phyloP scores from a whole-genome alignment of 2,888 invertebrate genomes.

The Scaptomyza tumidula region DNA sequence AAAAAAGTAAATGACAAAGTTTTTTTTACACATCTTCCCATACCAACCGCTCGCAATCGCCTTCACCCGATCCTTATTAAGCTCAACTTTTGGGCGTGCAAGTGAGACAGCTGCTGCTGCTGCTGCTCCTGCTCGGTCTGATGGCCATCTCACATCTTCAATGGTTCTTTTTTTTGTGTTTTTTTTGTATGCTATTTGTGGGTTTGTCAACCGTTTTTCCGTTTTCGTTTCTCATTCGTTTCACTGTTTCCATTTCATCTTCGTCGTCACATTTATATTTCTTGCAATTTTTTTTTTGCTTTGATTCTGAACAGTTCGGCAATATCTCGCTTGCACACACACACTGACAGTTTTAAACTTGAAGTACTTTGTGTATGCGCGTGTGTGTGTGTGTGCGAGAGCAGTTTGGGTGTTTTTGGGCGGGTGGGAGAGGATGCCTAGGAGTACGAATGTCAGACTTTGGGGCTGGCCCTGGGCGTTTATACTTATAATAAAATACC shows the following conservation, averaged over 20 bases:
- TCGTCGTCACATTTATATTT: slow-evolving; percentile 69
- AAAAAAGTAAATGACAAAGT: slow-evolving; percentile 80
- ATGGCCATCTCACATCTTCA: slow-evolving; percentile 51
- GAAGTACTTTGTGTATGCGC: slow-evolving; percentile 18
- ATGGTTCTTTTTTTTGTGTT: slow-evolving; percentile 22
- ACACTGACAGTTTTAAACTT: slow-evolving; percentile 36
- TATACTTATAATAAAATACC: slow-evolving; percentile 71
- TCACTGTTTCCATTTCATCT: slow-evolving; percentile 65
- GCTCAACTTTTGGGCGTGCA: slow-evolving; percentile 56
- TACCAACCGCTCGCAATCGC: slow-evolving; percentile 2
- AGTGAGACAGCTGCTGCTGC: slow-evolving; percentile 62
- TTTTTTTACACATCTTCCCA: slow-evolving; percentile 34
- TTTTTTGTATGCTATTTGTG: slow-evolving; percentile 64
- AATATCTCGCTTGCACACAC: slow-evolving; percentile 45
- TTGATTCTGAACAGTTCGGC: slow-evolving; percentile 65
- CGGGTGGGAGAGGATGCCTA: slow-evolving; percentile 1
- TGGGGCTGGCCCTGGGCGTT: slow-evolving; percentile 73
- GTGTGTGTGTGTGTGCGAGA: slow-evolving; percentile 8
- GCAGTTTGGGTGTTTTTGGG: slow-evolving; percentile 3
- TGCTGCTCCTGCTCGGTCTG: slow-evolving; percentile 44
- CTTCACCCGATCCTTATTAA: slow-evolving; percentile 46
- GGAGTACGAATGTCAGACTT: slow-evolving; percentile 53
- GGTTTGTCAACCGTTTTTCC: slow-evolving; percentile 74
- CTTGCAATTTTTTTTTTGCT: slow-evolving; percentile 61
- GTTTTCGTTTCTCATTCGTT: slow-evolving; percentile 68